These are phyloP conservation scores for Cataglyphis rosenhaueri DNA, from an alignment of 2,888 invertebrate genomes.

Conservation along the genomic window DNA sequence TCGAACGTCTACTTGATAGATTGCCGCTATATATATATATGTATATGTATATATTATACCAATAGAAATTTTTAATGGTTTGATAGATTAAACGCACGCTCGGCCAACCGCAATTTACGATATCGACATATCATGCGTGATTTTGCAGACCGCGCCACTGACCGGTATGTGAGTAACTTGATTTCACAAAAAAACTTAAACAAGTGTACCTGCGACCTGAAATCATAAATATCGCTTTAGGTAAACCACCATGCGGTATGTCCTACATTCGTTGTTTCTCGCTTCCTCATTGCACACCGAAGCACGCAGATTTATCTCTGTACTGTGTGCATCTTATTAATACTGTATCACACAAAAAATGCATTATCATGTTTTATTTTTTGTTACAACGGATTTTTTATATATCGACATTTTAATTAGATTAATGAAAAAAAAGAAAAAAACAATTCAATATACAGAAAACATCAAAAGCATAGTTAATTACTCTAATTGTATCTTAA, in stretches of 20 bases:
- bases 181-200: constrained; percentile 60
- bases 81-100: background rate
- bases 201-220: constrained; percentile 52
- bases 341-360: background rate
- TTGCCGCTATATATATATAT: background rate
- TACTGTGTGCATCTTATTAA: background rate
- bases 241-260: constrained; percentile 43
- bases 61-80: constrained; percentile 33
- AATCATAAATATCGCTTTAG: constrained; percentile 60
- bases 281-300: constrained; percentile 22
- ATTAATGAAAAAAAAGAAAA: background rate
- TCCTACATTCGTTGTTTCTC: constrained; percentile 50
- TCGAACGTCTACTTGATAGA: constrained; percentile 11
- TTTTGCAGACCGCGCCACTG: constrained; percentile 19
- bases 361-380: background rate
- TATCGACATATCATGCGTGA: constrained; percentile 36
- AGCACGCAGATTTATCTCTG: constrained; percentile 9
- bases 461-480: background rate
- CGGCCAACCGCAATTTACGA: constrained; percentile 11
- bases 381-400: background rate
- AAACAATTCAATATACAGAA: background rate
- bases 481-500: background rate
- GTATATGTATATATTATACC: background rate
- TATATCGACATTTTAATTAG: background rate
- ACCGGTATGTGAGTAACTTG: constrained; percentile 60